A percentile compares a stretch with the other conserved stretches of the same genome.
Conservation (phyloP, 2,888 invertebrate genomes). For the Meteorus cinctellus region DNA sequence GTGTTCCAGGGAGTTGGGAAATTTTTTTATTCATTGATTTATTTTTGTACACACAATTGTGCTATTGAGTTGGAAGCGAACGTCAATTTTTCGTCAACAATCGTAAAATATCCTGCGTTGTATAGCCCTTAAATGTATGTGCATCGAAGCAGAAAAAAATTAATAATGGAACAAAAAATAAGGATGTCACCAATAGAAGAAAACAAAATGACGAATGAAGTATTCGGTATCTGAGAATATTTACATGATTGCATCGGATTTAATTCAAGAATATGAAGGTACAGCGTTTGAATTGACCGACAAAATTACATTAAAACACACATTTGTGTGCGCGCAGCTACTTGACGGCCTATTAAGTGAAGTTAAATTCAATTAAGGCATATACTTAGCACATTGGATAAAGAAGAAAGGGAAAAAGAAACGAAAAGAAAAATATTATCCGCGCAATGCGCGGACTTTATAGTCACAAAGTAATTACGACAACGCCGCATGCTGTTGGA, state of each 20-base stretch:
- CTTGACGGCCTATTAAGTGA: constrained; percentile 66
- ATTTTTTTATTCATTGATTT: not conserved
- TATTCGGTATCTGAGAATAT: not conserved
- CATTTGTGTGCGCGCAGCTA: constrained; percentile 14
- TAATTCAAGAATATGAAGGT: not conserved
- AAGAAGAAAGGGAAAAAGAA: not conserved
- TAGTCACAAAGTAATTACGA: constrained; percentile 68
- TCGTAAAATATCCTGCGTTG: constrained; percentile 34
- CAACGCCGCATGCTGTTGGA: constrained; percentile 38
- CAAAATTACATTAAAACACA: not conserved
- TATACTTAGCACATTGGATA: constrained; percentile 58
- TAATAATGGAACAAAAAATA: not conserved
- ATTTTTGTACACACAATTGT: not conserved
- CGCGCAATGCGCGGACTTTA: constrained; percentile 53
- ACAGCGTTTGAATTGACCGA: not conserved
- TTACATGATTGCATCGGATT: constrained; percentile 4
- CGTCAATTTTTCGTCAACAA: not conserved
- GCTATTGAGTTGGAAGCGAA: not conserved
- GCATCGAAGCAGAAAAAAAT: not conserved
- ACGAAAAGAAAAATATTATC: constrained; percentile 57
- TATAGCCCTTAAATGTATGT: too few relatives aligned
- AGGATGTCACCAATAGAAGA: not conserved
- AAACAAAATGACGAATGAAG: not conserved
- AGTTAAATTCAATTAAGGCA: constrained; percentile 71
- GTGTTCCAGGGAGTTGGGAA: constrained; percentile 14